phyloP scores from a whole-genome alignment of 2,797 vertebrate species.

The Hephaestus fuliginosus region DNA sequence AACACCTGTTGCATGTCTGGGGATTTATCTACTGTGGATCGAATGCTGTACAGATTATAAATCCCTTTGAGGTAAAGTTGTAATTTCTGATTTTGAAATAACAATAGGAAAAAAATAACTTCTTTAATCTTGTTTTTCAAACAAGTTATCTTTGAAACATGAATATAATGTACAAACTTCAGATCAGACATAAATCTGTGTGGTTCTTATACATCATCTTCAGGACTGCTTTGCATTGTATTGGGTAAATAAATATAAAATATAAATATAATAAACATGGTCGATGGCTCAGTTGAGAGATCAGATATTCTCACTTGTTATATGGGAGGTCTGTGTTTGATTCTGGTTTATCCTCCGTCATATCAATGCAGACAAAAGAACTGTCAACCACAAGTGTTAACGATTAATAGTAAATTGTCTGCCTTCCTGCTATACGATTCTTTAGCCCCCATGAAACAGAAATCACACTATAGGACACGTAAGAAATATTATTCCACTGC shows the following conservation, averaged over 20 bases:
- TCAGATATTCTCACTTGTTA: not conserved
- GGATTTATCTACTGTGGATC: not conserved
- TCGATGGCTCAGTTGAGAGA: not conserved
- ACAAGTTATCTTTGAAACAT: not conserved
- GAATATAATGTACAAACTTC: too few relatives aligned
- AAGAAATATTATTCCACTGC: conserved; percentile 1
- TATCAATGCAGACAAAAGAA: not conserved
- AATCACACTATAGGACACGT: not conserved
- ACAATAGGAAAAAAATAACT: not conserved
- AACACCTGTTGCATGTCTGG: not conserved
- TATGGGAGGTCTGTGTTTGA: not conserved
- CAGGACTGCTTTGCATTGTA: not conserved
- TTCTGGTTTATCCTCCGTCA: not conserved
- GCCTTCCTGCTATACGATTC: not conserved
- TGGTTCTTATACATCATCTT: not conserved
- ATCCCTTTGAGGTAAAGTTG: not conserved
- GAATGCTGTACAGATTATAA: not conserved
- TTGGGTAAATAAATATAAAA: not conserved
- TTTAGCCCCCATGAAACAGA: not conserved
- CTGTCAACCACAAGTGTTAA: not conserved
- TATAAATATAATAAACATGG: not conserved
- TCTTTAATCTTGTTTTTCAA: not conserved
- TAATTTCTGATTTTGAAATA: not conserved
- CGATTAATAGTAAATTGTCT: not conserved
- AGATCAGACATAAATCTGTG: not conserved